These are phyloP conservation scores for Henricia sp. DNA, from an alignment of 53 echinoderm and acorn worm genomes.

Conservation along the genomic window DNA sequence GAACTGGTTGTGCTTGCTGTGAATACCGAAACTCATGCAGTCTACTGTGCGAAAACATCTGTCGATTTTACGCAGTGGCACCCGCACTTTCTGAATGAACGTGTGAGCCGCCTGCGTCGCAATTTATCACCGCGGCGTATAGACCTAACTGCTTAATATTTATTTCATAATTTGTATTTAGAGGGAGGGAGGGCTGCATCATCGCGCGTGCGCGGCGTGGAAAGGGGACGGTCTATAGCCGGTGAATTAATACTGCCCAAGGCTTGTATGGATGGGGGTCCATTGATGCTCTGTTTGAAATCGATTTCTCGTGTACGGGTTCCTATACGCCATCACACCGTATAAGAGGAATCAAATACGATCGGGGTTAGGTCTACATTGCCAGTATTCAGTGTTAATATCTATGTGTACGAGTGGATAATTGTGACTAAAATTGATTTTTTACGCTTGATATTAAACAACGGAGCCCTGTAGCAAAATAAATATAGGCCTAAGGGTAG, in stretches of 20 bases:
- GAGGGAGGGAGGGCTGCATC: background rate
- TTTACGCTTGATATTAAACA: conserved; percentile 22
- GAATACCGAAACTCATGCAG: background rate
- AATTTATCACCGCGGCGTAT: conserved; percentile 38
- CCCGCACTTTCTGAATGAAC: conserved; percentile 42
- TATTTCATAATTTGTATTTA: conserved; percentile 43
- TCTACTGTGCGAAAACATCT: conserved; percentile 1
- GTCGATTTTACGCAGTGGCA: background rate
- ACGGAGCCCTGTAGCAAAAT: background rate
- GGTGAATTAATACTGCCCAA: conserved; percentile 3
- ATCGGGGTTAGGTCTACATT: background rate
- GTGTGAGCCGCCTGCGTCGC: conserved; percentile 13
- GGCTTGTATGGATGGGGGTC: conserved; percentile 6
- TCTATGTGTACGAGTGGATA: conserved; percentile 25
- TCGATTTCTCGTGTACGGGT: conserved; percentile 35
- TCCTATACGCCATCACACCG: background rate
- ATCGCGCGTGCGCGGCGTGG: conserved; percentile 28
- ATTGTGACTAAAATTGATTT: conserved; percentile 50
- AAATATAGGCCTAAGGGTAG: conserved; percentile 18
- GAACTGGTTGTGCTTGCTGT: background rate
- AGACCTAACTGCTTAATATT: conserved; percentile 24
- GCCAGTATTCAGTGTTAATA: conserved; percentile 15
- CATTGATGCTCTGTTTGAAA: conserved; percentile 22
- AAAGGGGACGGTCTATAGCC: background rate
- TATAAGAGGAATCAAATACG: conserved; percentile 18